Base-by-base conservation (phyloP, 2,113 vertebrate genomes). In the Dascyllus trimaculatus region DNA sequence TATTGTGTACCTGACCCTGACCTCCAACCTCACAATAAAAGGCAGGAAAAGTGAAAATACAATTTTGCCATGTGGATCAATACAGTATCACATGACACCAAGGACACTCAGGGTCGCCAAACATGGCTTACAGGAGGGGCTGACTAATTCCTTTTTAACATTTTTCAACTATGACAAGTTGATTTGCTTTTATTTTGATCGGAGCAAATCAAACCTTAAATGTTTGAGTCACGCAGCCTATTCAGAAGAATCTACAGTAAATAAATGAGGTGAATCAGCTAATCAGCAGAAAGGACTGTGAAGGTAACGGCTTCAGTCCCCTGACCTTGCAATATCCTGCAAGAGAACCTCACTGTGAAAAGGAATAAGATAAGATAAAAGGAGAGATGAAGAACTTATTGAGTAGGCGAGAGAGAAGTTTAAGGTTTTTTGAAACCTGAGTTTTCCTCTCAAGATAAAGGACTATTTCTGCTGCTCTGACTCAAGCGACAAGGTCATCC, bases 1-100 rank as follows among this genome's bases (percentile, higher is more conserved):
- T 19, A 66, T 4, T 5, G 62, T 52, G 62, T 48, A 52, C 29
- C 26, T 59, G 75, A 86, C 81, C 66, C 17, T 85, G 71, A 85
- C 81, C 78, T 79, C 29, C 60, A 54, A 86, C 68, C 67, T 75
- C 66, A 0, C 56, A 4, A 13, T 25, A 32, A 72, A 57, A 13
- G 40, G 43, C 45, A 15, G 18, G 21, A 60, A 60, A 19, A 59
- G 58, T 11, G 11, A 63, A 56, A 85, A 69, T 24, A 74, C 29
- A 26, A 49, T 53, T 53, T 52, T 1, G 9, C 14, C 10, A 38
- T n/a, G 13, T 58, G 68, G 51, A 53, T 82, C 61, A 43, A 72
- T 78, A 83, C 22, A 29, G 54, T 24, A 58, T 68, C 75, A 66
- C 22, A 60, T 52, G 35, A 80, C 75, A 75, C 40, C 70, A 0